Conservation (phyloP, 1,140 invertebrate species). For the Drosophila kurseongensis region DNA sequence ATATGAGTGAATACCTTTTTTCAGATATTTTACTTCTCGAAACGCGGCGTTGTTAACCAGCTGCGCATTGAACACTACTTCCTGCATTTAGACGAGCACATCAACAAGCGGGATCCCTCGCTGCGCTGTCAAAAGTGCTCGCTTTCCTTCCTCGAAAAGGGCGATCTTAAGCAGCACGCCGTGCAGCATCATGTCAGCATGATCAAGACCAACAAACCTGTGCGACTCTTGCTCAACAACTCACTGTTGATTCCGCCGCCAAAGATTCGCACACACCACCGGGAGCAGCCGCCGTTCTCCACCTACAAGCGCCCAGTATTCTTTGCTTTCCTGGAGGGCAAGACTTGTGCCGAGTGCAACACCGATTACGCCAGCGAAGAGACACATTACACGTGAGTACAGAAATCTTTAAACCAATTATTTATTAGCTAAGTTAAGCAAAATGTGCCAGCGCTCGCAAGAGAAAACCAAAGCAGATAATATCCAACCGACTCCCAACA, state of each 20-base stretch:
- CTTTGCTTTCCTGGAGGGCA: constrained; percentile 72
- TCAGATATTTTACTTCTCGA: constrained; percentile 76
- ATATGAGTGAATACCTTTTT: background rate
- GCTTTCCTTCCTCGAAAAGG: constrained; percentile 74
- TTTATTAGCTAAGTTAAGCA: background rate
- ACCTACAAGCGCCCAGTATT: constrained; percentile 67
- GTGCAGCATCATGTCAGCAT: constrained; percentile 85
- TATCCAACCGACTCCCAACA: constrained; percentile 41
- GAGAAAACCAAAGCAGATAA: constrained; percentile 2
- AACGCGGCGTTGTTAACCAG: constrained; percentile 64
- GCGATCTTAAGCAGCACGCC: constrained; percentile 86
- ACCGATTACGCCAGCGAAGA: constrained; percentile 71
- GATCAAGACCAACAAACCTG: constrained; percentile 65
- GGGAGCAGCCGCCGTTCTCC: constrained; percentile 71
- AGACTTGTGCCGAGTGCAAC: constrained; percentile 78
- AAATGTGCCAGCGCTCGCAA: constrained; percentile 7
- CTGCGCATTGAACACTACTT: constrained; percentile 72
- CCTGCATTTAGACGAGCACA: constrained; percentile 71
- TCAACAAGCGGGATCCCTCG: constrained; percentile 61
- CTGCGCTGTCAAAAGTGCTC: constrained; percentile 76
- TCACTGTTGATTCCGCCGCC: constrained; percentile 73
- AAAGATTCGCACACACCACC: constrained; percentile 79
- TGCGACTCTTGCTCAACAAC: constrained; percentile 70
- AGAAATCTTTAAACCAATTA: background rate
- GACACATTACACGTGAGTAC: constrained; percentile 74